Evolutionary conservation across 2,888 invertebrate species (phyloP).

Genomic region (Chrysolina americana): DNA sequence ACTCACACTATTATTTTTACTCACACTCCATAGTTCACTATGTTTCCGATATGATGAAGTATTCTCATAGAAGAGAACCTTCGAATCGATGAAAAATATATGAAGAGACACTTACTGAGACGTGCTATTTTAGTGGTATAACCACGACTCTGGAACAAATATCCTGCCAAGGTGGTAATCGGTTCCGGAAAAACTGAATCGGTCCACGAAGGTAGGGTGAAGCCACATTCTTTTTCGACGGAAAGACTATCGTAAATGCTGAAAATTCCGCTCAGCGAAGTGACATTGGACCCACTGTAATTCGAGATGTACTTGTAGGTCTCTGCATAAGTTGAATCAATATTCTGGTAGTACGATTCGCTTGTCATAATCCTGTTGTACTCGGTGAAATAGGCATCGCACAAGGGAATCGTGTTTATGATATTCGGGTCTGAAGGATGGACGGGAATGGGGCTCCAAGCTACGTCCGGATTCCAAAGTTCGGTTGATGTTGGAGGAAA

Average conservation of each 20-base stretch:
- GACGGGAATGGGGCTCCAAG: conserved; percentile 83
- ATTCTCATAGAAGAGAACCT: no score
- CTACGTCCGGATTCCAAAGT: conserved; percentile 73
- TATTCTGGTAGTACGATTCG: conserved; percentile 62
- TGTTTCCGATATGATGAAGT: no score
- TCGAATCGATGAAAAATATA: no score
- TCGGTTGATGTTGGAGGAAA: conserved; percentile 75
- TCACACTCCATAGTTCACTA: no score
- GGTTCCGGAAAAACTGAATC: conserved; percentile 31
- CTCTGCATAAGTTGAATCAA: conserved; percentile 71
- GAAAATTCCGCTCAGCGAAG: conserved; percentile 69
- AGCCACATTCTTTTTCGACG: conserved; percentile 71
- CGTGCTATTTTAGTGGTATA: conserved; percentile 22
- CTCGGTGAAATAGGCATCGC: conserved; percentile 27
- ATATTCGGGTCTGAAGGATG: conserved; percentile 74
- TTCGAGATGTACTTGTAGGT: conserved; percentile 76
- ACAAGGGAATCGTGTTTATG: conserved; percentile 15
- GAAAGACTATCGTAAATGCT: conserved; percentile 74
- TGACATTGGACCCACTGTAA: conserved; percentile 73
- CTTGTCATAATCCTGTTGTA: conserved; percentile 7
- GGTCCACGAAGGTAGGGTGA: conserved; percentile 30
- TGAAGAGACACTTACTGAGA: conserved; percentile 73
- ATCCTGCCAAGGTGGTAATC: conserved; percentile 4
- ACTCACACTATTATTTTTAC: no score
- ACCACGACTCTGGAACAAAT: conserved; percentile 5